Evolutionary conservation across 2,113 vertebrate genomes (phyloP).

Genomic region (Hemiprocne comata): DNA sequence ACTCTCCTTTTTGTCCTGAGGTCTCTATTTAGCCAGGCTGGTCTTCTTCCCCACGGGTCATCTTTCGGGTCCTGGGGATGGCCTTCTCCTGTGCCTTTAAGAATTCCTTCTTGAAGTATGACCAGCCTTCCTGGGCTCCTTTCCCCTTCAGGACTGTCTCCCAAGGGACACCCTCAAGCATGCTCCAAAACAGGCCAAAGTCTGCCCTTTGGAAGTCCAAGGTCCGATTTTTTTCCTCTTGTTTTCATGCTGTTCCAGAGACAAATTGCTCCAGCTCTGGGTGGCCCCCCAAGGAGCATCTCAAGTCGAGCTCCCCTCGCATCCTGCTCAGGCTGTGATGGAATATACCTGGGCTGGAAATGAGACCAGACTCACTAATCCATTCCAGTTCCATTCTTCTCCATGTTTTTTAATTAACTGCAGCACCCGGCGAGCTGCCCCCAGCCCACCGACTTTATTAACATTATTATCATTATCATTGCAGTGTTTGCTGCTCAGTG

Average conservation of each 20-base stretch:
- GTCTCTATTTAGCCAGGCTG: too few species aligned
- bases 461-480: fast-evolving
- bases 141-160: too few species aligned
- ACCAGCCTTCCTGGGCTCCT: too few species aligned
- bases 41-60: too few species aligned
- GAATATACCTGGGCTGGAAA: constrained; percentile 57
- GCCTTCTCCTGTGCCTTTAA: too few species aligned
- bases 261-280: fast-evolving
- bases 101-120: too few species aligned
- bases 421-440: neutral
- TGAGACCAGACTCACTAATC: constrained; percentile 50
- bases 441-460: neutral
- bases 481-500: fast-evolving
- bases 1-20: too few species aligned
- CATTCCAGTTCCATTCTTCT: constrained; percentile 58
- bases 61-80: too few species aligned
- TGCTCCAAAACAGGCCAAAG: too few species aligned
- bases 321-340: constrained; percentile 38
- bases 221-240: neutral
- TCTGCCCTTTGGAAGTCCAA: too few species aligned
- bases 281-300: neutral
- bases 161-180: too few species aligned
- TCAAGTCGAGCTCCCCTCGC: constrained; percentile 47
- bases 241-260: neutral
- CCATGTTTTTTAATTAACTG: constrained; percentile 38